Percentiles rank a stretch among this genome's conserved stretches.
These are phyloP conservation scores for Andricus grossulariae DNA, from an alignment of 1,140 invertebrate genomes.

Conservation along the genomic window DNA sequence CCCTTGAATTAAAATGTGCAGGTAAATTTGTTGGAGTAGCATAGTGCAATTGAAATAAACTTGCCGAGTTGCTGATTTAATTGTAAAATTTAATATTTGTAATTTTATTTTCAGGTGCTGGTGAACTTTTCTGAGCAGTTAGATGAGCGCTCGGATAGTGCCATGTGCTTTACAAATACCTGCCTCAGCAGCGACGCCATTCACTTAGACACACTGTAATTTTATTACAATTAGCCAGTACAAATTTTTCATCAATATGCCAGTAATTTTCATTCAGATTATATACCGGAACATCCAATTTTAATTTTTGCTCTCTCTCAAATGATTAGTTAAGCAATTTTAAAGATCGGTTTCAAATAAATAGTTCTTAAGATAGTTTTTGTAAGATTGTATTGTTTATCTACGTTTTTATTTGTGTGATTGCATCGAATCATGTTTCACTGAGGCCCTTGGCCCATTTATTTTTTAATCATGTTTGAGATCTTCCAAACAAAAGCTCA, in stretches of 20 bases:
- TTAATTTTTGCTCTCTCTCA: background rate
- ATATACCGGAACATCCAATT: background rate
- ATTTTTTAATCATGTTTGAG: too few species aligned
- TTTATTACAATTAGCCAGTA: slow-evolving; percentile 27
- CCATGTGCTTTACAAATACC: slow-evolving; percentile 56
- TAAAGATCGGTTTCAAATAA: background rate
- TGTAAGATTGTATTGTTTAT: background rate
- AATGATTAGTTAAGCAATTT: slow-evolving; percentile 37
- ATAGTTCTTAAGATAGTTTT: background rate
- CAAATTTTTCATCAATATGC: slow-evolving; percentile 33
- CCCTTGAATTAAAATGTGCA: slow-evolving; percentile 27
- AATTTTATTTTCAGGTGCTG: slow-evolving; percentile 60
- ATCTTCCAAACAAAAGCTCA: too few species aligned
- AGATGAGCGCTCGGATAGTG: slow-evolving; percentile 56
- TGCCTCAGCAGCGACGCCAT: slow-evolving; percentile 63
- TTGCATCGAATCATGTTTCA: too few species aligned
- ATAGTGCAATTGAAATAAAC: too few species aligned
- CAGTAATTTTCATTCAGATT: slow-evolving; percentile 11
- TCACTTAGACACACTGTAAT: slow-evolving; percentile 66
- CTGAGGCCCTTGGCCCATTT: too few species aligned
- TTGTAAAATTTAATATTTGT: slow-evolving; percentile 26
- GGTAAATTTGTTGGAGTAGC: slow-evolving; percentile 23
- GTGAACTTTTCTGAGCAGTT: slow-evolving; percentile 69
- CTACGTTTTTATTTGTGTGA: background rate
- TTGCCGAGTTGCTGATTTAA: background rate